phyloP scores from a whole-genome alignment of 2,888 invertebrate genomes.

The Leptura quadrifasciata region DNA sequence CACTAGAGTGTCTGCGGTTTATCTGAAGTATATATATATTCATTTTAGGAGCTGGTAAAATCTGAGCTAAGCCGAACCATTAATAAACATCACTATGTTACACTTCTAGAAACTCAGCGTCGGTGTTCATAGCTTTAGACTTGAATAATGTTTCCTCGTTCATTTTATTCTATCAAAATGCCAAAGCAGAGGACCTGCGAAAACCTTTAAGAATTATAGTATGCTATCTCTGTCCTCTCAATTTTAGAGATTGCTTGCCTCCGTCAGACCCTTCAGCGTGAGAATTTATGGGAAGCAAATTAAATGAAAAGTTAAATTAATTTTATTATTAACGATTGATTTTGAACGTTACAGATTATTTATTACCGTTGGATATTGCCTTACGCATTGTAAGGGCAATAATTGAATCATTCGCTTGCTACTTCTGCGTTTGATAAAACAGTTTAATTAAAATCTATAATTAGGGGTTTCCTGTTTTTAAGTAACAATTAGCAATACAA shows the following conservation, averaged over 20 bases:
- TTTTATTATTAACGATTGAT: neutral
- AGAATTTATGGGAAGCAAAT: neutral
- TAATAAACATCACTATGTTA: conserved; percentile 28
- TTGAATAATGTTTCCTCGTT: conserved; percentile 27
- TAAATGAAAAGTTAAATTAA: neutral
- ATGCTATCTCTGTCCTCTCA: conserved; percentile 11
- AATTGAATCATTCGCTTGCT: too few relatives aligned
- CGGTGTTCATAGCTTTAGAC: conserved; percentile 20
- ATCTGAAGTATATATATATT: neutral
- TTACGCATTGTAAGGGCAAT: too few relatives aligned
- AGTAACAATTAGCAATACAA: too few relatives aligned
- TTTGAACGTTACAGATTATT: neutral
- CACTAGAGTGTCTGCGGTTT: neutral
- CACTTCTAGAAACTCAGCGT: neutral
- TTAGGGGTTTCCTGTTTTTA: too few relatives aligned
- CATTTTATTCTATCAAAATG: conserved; percentile 21
- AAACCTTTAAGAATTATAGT: conserved; percentile 14
- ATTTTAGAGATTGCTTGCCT: conserved; percentile 20
- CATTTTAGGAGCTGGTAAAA: conserved; percentile 19
- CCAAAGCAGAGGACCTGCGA: neutral
- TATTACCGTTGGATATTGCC: too few relatives aligned
- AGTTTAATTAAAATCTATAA: too few relatives aligned
- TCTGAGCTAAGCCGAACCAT: conserved; percentile 22
- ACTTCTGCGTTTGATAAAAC: too few relatives aligned
- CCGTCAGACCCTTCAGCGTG: neutral